Evolutionary conservation across 2,113 vertebrate genomes (phyloP).

Genomic region (Ochotona curzoniae): DNA sequence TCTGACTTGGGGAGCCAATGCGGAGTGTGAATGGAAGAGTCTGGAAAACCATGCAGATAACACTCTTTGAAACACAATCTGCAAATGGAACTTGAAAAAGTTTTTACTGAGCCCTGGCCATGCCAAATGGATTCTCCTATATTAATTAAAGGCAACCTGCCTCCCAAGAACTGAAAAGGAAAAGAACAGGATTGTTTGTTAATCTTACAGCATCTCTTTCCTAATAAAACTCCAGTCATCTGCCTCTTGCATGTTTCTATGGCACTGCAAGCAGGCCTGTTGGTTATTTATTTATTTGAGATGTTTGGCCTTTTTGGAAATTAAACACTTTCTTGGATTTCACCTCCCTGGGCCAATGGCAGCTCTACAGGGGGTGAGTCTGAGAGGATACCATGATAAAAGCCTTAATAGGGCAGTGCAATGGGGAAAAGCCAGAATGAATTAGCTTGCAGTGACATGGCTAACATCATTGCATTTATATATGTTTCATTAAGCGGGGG

Average conservation of each 20-base stretch:
- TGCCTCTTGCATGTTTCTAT: constrained; percentile 26
- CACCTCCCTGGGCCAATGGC: constrained; percentile 69
- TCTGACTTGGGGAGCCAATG: not conserved
- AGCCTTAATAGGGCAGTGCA: constrained; percentile 80
- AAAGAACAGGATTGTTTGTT: not conserved
- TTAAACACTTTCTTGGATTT: constrained; percentile 83
- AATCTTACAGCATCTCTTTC: constrained; percentile 59
- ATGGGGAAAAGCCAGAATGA: constrained; percentile 83
- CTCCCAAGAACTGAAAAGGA: not conserved
- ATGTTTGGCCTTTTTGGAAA: constrained; percentile 82
- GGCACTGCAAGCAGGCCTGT: constrained; percentile 57
- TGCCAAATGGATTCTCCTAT: constrained; percentile 39
- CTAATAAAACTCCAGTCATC: constrained; percentile 60
- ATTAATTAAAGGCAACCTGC: constrained; percentile 36
- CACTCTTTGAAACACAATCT: constrained; percentile 25
- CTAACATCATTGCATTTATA: constrained; percentile 87
- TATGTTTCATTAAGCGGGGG: constrained; percentile 89
- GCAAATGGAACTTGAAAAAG: constrained; percentile 3
- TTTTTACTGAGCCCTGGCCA: not conserved
- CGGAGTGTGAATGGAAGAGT: not conserved
- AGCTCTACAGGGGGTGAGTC: constrained; percentile 71
- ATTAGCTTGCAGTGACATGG: constrained; percentile 86
- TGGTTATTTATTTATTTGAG: constrained; percentile 81
- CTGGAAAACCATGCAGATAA: not conserved
- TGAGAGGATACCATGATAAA: constrained; percentile 83